These are phyloP conservation scores for Sigmodon hispidus DNA, from an alignment of 2,113 vertebrate species.

Conservation along the genomic window DNA sequence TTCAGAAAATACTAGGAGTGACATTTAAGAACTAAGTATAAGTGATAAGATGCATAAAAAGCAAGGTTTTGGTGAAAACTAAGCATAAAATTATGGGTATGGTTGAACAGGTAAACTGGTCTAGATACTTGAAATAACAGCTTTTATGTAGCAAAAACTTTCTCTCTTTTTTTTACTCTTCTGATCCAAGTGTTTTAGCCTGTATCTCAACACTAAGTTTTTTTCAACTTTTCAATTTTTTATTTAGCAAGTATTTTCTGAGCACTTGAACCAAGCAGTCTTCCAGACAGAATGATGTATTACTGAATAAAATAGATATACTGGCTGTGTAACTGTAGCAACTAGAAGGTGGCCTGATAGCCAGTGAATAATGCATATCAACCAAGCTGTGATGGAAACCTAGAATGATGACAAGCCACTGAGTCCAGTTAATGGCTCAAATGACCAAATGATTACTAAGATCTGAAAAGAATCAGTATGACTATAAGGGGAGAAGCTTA, in stretches of 20 bases:
- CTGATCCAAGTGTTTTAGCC: not conserved
- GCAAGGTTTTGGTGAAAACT: not conserved
- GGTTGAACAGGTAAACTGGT: not conserved
- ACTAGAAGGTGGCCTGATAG: not conserved
- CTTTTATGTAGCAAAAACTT: not conserved
- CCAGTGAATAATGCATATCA: not conserved
- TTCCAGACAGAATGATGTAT: not conserved
- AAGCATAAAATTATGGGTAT: slow-evolving; percentile 10
- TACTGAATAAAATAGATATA: not conserved
- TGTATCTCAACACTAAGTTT: not conserved
- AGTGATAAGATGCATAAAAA: not conserved
- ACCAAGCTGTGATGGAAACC: not conserved
- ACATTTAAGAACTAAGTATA: not conserved
- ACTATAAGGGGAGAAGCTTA: not conserved
- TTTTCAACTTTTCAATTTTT: not conserved
- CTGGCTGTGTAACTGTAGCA: too few species aligned
- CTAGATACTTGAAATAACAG: not conserved
- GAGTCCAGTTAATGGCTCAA: too few species aligned
- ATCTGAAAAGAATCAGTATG: not conserved
- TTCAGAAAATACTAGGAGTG: not conserved
- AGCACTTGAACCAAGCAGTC: not conserved
- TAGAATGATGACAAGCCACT: not conserved
- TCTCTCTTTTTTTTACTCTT: not conserved
- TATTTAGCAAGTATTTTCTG: not conserved
- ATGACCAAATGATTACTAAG: not conserved